Conservation (phyloP, 2,113 vertebrate genomes). For the Melanotaenia duboulayi region DNA sequence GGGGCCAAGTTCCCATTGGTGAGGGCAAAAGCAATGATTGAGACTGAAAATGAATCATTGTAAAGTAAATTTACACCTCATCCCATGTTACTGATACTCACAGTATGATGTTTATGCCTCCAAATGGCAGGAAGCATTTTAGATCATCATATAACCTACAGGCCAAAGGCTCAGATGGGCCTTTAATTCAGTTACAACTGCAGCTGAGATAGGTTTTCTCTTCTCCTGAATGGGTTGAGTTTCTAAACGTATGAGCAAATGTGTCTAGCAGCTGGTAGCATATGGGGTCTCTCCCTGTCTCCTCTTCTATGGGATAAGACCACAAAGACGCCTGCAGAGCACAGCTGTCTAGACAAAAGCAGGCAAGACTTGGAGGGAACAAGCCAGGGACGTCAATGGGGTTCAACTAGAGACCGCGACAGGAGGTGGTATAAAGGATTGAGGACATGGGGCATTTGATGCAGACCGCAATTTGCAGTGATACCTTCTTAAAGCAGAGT, state of each 20-base stretch:
- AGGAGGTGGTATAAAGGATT: constrained; percentile 14
- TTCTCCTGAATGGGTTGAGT: constrained; percentile 46
- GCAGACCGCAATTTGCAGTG: constrained; percentile 5
- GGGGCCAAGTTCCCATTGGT: background rate
- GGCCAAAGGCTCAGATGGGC: constrained; percentile 46
- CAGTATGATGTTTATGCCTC: background rate
- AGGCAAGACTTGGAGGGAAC: constrained; percentile 54
- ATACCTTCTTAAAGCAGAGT: constrained; percentile 23
- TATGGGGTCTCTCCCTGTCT: constrained; percentile 51
- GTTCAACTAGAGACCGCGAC: constrained; percentile 46
- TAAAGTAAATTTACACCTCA: constrained; percentile 41
- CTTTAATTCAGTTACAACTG: constrained; percentile 62
- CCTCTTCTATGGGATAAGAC: constrained; percentile 45
- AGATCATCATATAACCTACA: constrained; percentile 35
- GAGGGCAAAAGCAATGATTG: background rate
- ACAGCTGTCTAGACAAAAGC: constrained; percentile 81
- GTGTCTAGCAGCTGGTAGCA: constrained; percentile 77
- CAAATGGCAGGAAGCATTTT: constrained; percentile 52
- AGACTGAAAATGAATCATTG: constrained; percentile 37
- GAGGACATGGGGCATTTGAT: constrained; percentile 4
- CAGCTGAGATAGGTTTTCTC: constrained; percentile 32
- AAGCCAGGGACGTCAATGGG: constrained; percentile 37
- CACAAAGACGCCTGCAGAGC: constrained; percentile 72
- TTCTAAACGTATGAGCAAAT: constrained; percentile 63
- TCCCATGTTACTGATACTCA: background rate